Conservation (phyloP, 2,113 vertebrate species). For the Pyxicephalus adspersus region DNA sequence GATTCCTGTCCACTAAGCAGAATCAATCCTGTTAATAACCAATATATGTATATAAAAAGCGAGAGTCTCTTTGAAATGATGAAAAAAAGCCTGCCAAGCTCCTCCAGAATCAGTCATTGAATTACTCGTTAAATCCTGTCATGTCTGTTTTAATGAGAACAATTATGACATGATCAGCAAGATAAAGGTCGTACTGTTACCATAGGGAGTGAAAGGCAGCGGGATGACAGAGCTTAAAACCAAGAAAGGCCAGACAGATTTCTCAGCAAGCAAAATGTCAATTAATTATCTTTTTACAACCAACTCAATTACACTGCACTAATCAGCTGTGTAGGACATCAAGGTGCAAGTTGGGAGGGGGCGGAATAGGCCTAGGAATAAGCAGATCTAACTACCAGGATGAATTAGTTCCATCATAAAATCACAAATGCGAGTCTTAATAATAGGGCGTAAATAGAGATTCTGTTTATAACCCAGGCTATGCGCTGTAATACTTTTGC, state of each 20-base stretch:
- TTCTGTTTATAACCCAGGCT: constrained; percentile 58
- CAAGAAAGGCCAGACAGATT: constrained; percentile 75
- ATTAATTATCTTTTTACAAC: constrained; percentile 81
- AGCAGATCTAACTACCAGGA: constrained; percentile 35
- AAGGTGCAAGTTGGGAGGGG: constrained; percentile 53
- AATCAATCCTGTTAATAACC: neutral
- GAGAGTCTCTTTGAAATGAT: constrained; percentile 1
- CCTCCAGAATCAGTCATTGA: constrained; percentile 30
- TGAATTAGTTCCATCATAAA: constrained; percentile 43
- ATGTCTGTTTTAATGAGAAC: constrained; percentile 66
- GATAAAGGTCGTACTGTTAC: constrained; percentile 71
- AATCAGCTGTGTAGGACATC: constrained; percentile 75
- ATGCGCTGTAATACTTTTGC: constrained; percentile 53
- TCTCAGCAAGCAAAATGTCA: constrained; percentile 70
- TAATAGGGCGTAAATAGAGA: constrained; percentile 64
- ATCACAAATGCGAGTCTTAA: constrained; percentile 53
- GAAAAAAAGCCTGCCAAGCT: neutral
- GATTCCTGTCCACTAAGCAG: no score
- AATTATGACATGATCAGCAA: constrained; percentile 65
- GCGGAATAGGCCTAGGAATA: constrained; percentile 4
- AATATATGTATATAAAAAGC: neutral
- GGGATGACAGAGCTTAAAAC: constrained; percentile 60
- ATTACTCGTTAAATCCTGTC: constrained; percentile 54
- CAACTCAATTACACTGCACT: constrained; percentile 73
- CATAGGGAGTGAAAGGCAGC: constrained; percentile 60